Conservation (phyloP, 2,113 vertebrate genomes). For the Silurus glanis region DNA sequence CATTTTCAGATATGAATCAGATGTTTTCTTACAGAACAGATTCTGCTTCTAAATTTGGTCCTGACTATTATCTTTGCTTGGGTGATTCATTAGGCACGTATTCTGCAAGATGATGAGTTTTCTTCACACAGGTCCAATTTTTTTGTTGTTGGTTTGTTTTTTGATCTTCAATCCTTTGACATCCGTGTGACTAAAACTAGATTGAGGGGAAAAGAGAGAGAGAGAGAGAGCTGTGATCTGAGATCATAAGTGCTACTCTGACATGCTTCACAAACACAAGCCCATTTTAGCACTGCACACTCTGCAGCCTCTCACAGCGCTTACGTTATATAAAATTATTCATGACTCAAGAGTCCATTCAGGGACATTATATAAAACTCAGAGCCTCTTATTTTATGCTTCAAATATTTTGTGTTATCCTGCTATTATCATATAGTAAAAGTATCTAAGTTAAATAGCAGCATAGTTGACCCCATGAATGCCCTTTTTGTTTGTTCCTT, state of each 20-base stretch:
- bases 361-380: constrained; percentile 6
- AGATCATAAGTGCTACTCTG: constrained; percentile 20
- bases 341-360: constrained; percentile 23
- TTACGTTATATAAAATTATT: constrained; percentile 39
- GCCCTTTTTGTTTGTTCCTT: background rate
- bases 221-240: constrained; percentile 8
- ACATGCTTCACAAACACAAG: constrained; percentile 33
- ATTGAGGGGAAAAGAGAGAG: background rate
- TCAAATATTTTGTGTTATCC: background rate
- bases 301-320: background rate
- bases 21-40: constrained; percentile 10
- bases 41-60: constrained; percentile 11
- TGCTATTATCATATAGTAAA: background rate
- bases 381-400: background rate
- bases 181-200: background rate
- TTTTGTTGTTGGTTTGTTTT: background rate
- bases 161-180: background rate
- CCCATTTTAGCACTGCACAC: background rate
- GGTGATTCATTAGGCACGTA: constrained; percentile 14
- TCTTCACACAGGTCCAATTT: constrained; percentile 12
- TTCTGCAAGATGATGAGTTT: constrained; percentile 9
- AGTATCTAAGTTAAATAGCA: background rate
- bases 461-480: background rate
- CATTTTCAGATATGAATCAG: constrained; percentile 14
- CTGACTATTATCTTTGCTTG: background rate